A percentile compares a stretch with the other conserved stretches of the same genome.
phyloP scores from a whole-genome alignment of 2,888 invertebrate genomes.

The Andricus curvator region DNA sequence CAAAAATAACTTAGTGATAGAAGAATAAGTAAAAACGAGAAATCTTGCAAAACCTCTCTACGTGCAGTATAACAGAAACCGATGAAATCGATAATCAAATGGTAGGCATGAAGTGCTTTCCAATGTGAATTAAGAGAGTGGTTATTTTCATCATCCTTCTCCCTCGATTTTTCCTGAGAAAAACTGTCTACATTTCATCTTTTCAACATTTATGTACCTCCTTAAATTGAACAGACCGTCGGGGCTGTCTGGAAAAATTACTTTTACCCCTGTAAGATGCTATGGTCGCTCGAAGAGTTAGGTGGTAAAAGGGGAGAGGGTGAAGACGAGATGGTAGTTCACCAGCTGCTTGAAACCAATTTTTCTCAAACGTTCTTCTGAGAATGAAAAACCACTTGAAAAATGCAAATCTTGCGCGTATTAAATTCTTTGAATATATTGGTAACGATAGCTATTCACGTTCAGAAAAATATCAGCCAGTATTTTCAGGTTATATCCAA shows the following conservation, averaged over 20 bases:
- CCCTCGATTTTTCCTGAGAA: conserved; percentile 18
- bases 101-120: background rate
- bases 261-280: conserved; percentile 38
- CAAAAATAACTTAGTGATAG: background rate
- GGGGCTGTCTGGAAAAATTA: conserved; percentile 38
- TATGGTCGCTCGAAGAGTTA: conserved; percentile 38
- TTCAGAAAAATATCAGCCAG: background rate
- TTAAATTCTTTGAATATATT: conserved; percentile 27
- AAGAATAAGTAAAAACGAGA: background rate
- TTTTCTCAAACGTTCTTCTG: conserved; percentile 31
- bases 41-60: background rate
- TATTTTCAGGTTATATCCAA: background rate
- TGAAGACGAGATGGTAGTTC: conserved; percentile 28
- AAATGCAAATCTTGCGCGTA: conserved; percentile 30
- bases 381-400: conserved; percentile 31
- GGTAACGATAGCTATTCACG: background rate
- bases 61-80: background rate
- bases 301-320: conserved; percentile 19
- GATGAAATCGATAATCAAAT: background rate
- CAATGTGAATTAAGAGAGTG: background rate
- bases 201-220: conserved; percentile 40
- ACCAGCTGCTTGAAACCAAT: conserved; percentile 39
- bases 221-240: conserved; percentile 38
- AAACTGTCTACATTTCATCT: conserved; percentile 36
- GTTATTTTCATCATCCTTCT: background rate